phyloP scores from a whole-genome alignment of 2,113 vertebrate genomes.

The Ophiodon elongatus region DNA sequence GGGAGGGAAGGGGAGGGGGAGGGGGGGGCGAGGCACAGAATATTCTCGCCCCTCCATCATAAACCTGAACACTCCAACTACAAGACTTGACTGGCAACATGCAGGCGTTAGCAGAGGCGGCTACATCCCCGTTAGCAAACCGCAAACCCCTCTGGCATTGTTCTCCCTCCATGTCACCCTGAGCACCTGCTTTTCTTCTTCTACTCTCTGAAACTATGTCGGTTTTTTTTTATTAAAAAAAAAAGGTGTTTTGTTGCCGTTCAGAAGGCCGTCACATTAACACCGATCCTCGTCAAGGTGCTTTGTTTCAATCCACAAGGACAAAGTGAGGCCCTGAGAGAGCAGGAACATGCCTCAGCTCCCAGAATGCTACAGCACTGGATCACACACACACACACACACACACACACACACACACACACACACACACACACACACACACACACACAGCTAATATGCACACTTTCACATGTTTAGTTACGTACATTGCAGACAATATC shows the following conservation, averaged over 20 bases:
- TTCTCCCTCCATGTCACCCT: conserved; percentile 48
- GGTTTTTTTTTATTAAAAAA: too few species aligned
- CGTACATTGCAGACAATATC: conserved; percentile 19
- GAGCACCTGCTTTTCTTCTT: conserved; percentile 12
- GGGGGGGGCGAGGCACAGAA: conserved; percentile 39
- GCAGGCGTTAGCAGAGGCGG: conserved; percentile 25
- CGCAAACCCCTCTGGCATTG: conserved; percentile 33
- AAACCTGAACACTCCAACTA: conserved; percentile 34
- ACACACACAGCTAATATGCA: not conserved
- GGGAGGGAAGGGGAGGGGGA: conserved; percentile 22
- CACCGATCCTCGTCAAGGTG: conserved; percentile 19
- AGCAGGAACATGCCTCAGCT: conserved; percentile 28
- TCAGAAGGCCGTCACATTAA: conserved; percentile 5
- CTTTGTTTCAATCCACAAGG: conserved; percentile 59
- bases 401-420: conserved; percentile 16
- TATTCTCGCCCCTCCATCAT: conserved; percentile 55
- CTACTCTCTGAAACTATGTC: conserved; percentile 12
- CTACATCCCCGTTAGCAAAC: conserved; percentile 45
- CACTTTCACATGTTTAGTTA: not conserved
- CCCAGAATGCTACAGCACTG: conserved; percentile 22
- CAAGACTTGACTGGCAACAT: conserved; percentile 19
- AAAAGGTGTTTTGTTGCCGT: conserved; percentile 12
- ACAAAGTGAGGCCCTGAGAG: conserved; percentile 47
- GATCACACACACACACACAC: conserved; percentile 15
- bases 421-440: conserved; percentile 20